Evolutionary conservation across 2,113 vertebrate species (phyloP).

Genomic region (Maccullochella peelii): DNA sequence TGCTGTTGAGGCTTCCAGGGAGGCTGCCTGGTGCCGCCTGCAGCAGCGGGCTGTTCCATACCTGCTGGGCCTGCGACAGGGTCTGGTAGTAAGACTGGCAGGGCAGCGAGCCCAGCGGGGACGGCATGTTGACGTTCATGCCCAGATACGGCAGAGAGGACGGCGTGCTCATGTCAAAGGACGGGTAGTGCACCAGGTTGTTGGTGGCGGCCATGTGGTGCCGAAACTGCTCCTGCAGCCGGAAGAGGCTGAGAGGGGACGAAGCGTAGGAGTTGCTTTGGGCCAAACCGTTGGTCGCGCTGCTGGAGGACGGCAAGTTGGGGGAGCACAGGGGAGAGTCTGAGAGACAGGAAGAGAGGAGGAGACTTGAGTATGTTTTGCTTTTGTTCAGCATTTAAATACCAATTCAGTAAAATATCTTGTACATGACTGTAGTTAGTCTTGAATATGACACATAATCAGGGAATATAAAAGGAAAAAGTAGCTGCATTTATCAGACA

Average conservation of each 20-base stretch:
- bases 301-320: constrained; percentile 85
- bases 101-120: constrained; percentile 92
- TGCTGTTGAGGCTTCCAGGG: constrained; percentile 93
- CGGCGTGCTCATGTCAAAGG: constrained; percentile 93
- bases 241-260: constrained; percentile 97
- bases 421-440: not conserved
- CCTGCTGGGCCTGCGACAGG: constrained; percentile 94
- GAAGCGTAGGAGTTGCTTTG: constrained; percentile 97
- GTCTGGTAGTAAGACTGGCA: constrained; percentile 99
- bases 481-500: not conserved
- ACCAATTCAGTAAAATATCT: not conserved
- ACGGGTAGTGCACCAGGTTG: constrained; percentile 97
- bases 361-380: constrained; percentile 8
- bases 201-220: constrained; percentile 99
- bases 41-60: constrained; percentile 94
- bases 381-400: not conserved
- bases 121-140: constrained; percentile 94
- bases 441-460: not conserved
- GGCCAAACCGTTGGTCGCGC: constrained; percentile 82
- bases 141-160: constrained; percentile 95
- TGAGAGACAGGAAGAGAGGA: constrained; percentile 72
- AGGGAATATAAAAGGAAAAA: not conserved
- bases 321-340: constrained; percentile 89
- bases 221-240: constrained; percentile 98
- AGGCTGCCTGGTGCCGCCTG: constrained; percentile 88